phyloP scores from a whole-genome alignment of 2,113 vertebrate genomes.

The Leptobrachium leishanense region DNA sequence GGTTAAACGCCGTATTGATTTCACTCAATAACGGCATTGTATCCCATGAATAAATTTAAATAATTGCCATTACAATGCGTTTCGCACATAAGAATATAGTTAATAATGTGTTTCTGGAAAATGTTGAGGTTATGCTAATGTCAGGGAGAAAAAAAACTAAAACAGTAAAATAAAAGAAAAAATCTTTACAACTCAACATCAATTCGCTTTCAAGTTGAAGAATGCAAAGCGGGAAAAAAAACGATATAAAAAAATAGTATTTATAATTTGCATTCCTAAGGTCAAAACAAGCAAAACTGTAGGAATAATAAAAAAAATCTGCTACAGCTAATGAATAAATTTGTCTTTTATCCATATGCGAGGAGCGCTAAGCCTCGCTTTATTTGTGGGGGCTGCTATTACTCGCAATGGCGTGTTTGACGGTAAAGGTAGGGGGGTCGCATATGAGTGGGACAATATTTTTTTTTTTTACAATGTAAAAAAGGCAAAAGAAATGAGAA shows the following conservation, averaged over 20 bases:
- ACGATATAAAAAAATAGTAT: not conserved
- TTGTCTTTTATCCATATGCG: too few species aligned
- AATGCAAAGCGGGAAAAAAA: too few species aligned
- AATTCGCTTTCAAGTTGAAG: slow-evolving; percentile 15
- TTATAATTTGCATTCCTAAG: slow-evolving; percentile 20
- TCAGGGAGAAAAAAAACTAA: not conserved
- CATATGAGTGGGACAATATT: too few species aligned
- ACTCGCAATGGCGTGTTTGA: too few species aligned
- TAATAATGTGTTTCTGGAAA: slow-evolving; percentile 8
- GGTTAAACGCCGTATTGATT: slow-evolving; percentile 20
- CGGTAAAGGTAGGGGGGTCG: too few species aligned
- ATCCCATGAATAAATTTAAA: slow-evolving; percentile 38
- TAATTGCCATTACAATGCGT: slow-evolving; percentile 27
- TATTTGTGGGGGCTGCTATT: too few species aligned
- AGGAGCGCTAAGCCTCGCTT: too few species aligned
- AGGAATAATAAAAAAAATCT: not conserved
- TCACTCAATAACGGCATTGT: slow-evolving; percentile 30
- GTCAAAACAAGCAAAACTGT: slow-evolving; percentile 15
- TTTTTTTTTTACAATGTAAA: too few species aligned
- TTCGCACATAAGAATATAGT: slow-evolving; percentile 14
- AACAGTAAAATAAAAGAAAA: not conserved
- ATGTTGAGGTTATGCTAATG: slow-evolving; percentile 13
- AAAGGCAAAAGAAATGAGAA: too few species aligned
- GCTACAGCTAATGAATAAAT: too few species aligned
- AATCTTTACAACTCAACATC: not conserved